A percentile compares a stretch with the other conserved stretches of the same genome.
Evolutionary conservation across 2,113 vertebrate genomes (phyloP).

Genomic region (Potamarius usumacintae): DNA sequence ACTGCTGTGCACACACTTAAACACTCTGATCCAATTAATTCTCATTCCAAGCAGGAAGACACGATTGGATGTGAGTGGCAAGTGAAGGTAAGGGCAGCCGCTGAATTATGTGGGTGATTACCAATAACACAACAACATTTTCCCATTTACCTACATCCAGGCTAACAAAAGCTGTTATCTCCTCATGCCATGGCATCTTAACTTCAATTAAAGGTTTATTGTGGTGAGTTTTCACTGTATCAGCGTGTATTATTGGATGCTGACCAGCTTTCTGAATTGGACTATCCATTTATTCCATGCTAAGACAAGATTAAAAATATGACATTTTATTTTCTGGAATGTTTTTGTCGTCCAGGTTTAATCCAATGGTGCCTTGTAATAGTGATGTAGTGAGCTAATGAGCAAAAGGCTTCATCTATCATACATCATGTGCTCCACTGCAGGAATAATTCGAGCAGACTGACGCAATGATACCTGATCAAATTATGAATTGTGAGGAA

Average conservation of each 20-base stretch:
- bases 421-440: not conserved
- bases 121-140: constrained; percentile 53
- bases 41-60: constrained; percentile 37
- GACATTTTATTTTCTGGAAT: not conserved
- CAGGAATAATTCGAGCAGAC: constrained; percentile 14
- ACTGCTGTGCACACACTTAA: constrained; percentile 31
- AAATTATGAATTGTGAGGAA: not conserved
- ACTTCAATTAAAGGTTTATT: constrained; percentile 67
- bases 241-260: constrained; percentile 11
- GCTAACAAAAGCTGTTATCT: constrained; percentile 59
- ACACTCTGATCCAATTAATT: constrained; percentile 39
- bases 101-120: constrained; percentile 57
- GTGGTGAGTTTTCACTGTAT: constrained; percentile 35
- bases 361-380: not conserved
- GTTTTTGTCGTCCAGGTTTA: not conserved
- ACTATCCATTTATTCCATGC: not conserved
- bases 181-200: constrained; percentile 60
- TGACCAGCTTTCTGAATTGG: not conserved
- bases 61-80: constrained; percentile 34
- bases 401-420: not conserved
- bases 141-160: constrained; percentile 65
- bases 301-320: not conserved
- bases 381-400: not conserved
- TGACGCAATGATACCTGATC: not conserved
- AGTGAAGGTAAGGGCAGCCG: constrained; percentile 46